These are phyloP conservation scores for Saguinus imperator DNA, from an alignment of 2,113 vertebrate species.

Conservation along the genomic window DNA sequence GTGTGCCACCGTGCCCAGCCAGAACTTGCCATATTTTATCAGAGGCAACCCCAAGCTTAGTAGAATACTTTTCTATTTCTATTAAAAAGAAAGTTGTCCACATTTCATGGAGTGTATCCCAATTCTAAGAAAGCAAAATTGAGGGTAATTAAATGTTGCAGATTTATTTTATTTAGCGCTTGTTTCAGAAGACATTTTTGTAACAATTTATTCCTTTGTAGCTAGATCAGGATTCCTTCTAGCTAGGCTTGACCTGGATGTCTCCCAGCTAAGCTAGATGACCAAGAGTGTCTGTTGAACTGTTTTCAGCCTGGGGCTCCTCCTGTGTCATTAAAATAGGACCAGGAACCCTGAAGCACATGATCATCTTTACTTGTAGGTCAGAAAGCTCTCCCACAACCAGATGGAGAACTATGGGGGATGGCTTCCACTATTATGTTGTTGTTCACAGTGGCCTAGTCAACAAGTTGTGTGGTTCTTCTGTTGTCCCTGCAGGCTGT, in stretches of 20 bases:
- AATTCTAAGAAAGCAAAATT: constrained; percentile 7
- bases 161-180: constrained; percentile 6
- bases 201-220: not conserved
- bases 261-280: not conserved
- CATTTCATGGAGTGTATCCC: not conserved
- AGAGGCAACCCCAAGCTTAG: not conserved
- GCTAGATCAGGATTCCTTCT: not conserved
- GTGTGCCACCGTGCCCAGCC: not conserved
- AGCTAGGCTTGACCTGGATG: no score
- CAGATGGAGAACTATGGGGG: not conserved
- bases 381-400: not conserved
- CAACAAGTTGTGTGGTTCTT: not conserved
- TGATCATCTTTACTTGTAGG: not conserved
- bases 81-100: not conserved
- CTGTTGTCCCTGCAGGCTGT: not conserved
- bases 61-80: constrained; percentile 5
- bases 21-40: not conserved
- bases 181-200: not conserved
- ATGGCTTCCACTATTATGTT: not conserved
- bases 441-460: not conserved
- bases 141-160: not conserved
- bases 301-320: not conserved
- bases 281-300: not conserved
- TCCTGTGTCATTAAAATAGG: not conserved
- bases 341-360: not conserved